phyloP scores from a whole-genome alignment of 2,797 vertebrate species.

The Cossypha polioptera region DNA sequence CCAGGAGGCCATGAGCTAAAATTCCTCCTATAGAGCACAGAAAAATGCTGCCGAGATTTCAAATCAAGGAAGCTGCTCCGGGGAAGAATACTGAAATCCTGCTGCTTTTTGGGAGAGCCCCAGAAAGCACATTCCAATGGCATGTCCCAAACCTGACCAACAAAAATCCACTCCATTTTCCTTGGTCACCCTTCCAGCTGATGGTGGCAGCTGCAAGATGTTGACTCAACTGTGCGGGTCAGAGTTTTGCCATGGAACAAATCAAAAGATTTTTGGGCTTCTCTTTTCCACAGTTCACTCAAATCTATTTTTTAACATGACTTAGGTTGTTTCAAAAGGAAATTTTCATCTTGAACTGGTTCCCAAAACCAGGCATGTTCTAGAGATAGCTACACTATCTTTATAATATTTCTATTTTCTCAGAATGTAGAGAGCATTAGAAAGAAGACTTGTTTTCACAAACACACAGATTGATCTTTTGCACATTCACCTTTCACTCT shows the following conservation, averaged over 20 bases:
- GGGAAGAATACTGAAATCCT: background rate
- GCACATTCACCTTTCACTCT: background rate
- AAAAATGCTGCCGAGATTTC: background rate
- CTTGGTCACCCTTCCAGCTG: background rate
- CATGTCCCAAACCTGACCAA: background rate
- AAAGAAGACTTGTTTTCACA: background rate
- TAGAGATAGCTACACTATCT: background rate
- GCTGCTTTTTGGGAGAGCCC: background rate
- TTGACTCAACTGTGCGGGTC: background rate
- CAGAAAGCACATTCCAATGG: background rate
- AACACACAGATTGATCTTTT: background rate
- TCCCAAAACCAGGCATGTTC: background rate
- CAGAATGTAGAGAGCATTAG: background rate
- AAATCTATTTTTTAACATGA: background rate
- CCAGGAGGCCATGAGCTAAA: background rate
- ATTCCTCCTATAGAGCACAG: background rate
- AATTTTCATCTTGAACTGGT: background rate
- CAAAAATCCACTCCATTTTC: background rate
- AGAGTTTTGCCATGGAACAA: background rate
- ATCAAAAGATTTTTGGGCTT: background rate
- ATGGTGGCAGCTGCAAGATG: background rate
- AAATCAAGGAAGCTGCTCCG: rapidly evolving
- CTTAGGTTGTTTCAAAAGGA: background rate
- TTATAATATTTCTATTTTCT: background rate
- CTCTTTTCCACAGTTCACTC: background rate